Evolutionary conservation across 92 coral and sea anemone species (phyloP).

Genomic region (Phenganax stokvisi): DNA sequence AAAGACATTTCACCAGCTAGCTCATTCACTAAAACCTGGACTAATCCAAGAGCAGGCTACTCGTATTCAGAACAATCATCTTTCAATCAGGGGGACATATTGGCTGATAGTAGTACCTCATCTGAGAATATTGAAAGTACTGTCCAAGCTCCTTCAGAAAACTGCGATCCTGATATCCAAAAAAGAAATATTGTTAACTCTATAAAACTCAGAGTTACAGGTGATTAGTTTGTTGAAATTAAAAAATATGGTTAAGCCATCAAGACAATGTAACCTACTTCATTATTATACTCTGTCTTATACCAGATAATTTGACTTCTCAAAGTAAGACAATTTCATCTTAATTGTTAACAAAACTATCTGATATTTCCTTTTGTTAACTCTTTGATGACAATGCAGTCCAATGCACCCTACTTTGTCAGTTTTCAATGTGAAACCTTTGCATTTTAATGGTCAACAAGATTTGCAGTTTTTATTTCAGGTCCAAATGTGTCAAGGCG

Average conservation of each 20-base stretch:
- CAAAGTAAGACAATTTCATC: not conserved
- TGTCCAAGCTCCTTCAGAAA: not conserved
- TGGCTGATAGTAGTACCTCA: constrained; percentile 3
- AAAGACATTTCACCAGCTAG: not conserved
- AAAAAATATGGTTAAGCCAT: too few relatives aligned
- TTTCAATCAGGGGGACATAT: constrained; percentile 13
- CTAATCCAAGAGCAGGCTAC: constrained; percentile 7
- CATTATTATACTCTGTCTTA: too few relatives aligned
- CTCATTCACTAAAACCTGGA: constrained; percentile 17
- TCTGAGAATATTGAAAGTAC: not conserved
- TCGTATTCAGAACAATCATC: constrained; percentile 13
- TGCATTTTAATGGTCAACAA: too few relatives aligned
- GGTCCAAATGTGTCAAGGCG: constrained; percentile 23
- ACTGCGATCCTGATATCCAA: constrained; percentile 3
- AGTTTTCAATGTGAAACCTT: not conserved
- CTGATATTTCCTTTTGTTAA: too few relatives aligned
- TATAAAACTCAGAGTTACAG: constrained; percentile 8
- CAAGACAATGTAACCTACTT: too few relatives aligned
- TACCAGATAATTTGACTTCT: not conserved
- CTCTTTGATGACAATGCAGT: too few relatives aligned
- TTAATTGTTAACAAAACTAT: not conserved
- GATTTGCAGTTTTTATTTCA: not conserved
- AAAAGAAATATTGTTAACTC: constrained; percentile 20
- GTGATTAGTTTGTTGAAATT: not conserved
- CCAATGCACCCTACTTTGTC: too few relatives aligned